These are phyloP conservation scores for Ichneumoninae sp. DNA, from an alignment of 2,888 invertebrate genomes.

Conservation along the genomic window DNA sequence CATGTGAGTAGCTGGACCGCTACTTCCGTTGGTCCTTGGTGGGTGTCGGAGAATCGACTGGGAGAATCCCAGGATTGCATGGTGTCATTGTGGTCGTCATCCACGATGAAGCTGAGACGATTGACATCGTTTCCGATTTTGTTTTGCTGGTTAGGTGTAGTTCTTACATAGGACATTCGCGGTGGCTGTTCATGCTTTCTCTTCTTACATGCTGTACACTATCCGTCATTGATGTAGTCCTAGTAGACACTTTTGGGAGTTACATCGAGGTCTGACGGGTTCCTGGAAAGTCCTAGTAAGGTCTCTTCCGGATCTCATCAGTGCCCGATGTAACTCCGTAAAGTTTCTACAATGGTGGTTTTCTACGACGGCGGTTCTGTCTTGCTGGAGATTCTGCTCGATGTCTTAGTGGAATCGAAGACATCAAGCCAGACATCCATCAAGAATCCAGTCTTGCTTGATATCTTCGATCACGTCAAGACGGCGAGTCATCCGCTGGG, in stretches of 20 bases:
- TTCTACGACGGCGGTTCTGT: no score
- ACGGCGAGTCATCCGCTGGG: not conserved
- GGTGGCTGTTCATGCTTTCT: not conserved
- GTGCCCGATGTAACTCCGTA: no score
- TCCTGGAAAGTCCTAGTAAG: no score
- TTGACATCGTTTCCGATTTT: not conserved
- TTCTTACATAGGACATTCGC: not conserved
- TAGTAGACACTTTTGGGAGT: no score
- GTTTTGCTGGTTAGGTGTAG: not conserved
- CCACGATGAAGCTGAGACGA: not conserved
- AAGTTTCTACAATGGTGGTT: no score
- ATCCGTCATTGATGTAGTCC: not conserved
- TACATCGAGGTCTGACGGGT: no score
- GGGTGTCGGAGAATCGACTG: not conserved
- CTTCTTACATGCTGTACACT: not conserved
- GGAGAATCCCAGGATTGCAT: not conserved
- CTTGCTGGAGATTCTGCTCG: no score
- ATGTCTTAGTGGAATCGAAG: no score
- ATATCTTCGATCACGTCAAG: no score
- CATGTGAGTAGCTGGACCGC: not conserved
- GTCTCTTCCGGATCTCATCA: no score
- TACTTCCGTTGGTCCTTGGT: not conserved
- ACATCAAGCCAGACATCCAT: no score
- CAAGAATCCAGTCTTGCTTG: no score
- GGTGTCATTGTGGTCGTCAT: not conserved